Evolutionary conservation across 2,888 invertebrate species (phyloP).

Genomic region (Microlaimidae sp.): DNA sequence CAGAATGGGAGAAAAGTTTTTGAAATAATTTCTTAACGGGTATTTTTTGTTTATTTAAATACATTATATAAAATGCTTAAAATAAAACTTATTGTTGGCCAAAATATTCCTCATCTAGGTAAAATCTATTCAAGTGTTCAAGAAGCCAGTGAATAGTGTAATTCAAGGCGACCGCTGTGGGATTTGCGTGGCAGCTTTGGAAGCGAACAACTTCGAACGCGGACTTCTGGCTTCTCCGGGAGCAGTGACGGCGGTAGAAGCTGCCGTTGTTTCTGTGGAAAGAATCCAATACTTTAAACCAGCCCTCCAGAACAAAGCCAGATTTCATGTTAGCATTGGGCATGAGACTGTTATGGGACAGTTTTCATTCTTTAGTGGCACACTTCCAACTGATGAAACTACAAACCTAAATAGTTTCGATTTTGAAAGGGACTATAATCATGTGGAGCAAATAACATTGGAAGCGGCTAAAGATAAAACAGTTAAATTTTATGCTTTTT

Average conservation of each 20-base stretch:
- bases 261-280: constrained; percentile 42
- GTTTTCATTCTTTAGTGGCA: constrained; percentile 40
- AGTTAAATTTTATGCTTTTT: too few species aligned
- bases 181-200: constrained; percentile 54
- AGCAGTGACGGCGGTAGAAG: constrained; percentile 42
- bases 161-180: constrained; percentile 50
- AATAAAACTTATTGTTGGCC: too few species aligned
- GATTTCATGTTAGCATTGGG: constrained; percentile 51
- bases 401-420: too few species aligned
- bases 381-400: constrained; percentile 8
- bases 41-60: too few species aligned
- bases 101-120: too few species aligned
- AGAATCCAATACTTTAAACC: constrained; percentile 48
- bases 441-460: constrained; percentile 39
- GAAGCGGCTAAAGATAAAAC: too few species aligned
- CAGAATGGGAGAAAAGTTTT: too few species aligned
- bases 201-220: constrained; percentile 49
- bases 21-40: too few species aligned
- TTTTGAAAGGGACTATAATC: constrained; percentile 42
- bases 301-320: constrained; percentile 44
- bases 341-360: constrained; percentile 48
- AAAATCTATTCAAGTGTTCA: constrained; percentile 57
- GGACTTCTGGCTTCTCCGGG: constrained; percentile 47
- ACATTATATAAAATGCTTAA: too few species aligned
- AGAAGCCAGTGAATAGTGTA: constrained; percentile 45